Base-by-base conservation (phyloP, 2,113 vertebrate species). In the Scolopax mira region DNA sequence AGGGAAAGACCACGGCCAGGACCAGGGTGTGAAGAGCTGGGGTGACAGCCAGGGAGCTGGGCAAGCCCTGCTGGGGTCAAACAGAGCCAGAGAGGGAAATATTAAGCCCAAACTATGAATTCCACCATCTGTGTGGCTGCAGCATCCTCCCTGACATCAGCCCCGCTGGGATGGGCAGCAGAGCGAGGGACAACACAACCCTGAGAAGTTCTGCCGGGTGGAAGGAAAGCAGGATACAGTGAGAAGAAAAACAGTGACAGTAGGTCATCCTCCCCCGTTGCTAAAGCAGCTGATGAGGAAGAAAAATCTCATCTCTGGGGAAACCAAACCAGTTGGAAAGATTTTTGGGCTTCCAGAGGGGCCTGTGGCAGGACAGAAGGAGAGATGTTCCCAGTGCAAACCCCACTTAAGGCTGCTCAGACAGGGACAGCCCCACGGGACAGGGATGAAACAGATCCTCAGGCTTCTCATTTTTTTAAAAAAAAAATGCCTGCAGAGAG, bases 131-230 rank as follows among this genome's bases (percentile, higher is more conserved):
- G 74, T 24, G 1, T 4, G 2, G 31, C 62, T 11, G 48, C 57
- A 6, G 11, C 42, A 2, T 14, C 64, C 7, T 3, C 42, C 17
- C 2, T 1, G 49, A 18, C 27, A 2, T 4, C 30, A 5, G 42
- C 51, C 23, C 58, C 3, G 1, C 3, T 4, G 11, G 42, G 12
- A 33, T 0, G 4, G 3, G 35, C 51, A 7, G 19, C 35, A 16
- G 75, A 62, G 35, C 24, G 5, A 1, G 75, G 19, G 42, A 10
- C 69, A 16, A 13, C 11, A 1, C 39, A 2, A 6, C 18, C 1
- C 30, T 0, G 16, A 12, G 9, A 0, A 11, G 3, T 16, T 54
- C 10, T 37, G 30, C 35, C 23, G 51, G 7, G 5, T 1, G 48
- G 54, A 24, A 51, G 54, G 25, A 3, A 16, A 72, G 54, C 37